Conservation (phyloP, 1,140 invertebrate species). For the Scaptomyza hsui region DNA sequence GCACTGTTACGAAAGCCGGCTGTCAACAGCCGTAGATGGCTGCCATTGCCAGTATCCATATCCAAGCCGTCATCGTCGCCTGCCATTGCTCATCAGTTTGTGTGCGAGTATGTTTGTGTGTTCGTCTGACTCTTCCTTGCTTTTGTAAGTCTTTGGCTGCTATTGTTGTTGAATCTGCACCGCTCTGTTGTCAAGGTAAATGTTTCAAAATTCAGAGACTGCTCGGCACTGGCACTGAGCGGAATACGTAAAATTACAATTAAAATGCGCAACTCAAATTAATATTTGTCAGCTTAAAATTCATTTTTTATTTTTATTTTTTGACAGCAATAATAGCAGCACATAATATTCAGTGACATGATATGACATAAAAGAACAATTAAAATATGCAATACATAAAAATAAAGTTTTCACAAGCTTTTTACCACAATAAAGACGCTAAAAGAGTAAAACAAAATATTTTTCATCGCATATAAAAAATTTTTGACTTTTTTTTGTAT, state of each 20-base stretch:
- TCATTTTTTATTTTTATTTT: neutral
- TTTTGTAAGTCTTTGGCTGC: neutral
- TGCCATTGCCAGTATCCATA: slow-evolving; percentile 65
- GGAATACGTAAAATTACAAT: slow-evolving; percentile 40
- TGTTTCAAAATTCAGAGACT: slow-evolving; percentile 50
- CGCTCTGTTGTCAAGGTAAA: slow-evolving; percentile 53
- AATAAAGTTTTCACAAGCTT: neutral
- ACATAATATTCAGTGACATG: slow-evolving; percentile 16
- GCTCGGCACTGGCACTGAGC: slow-evolving; percentile 2
- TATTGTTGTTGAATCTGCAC: slow-evolving; percentile 3
- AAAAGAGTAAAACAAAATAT: too few species aligned
- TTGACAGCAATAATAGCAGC: neutral
- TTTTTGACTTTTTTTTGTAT: too few species aligned
- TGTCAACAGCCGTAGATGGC: slow-evolving; percentile 59
- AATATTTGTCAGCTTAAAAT: slow-evolving; percentile 51
- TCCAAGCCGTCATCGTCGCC: slow-evolving; percentile 55
- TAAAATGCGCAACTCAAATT: slow-evolving; percentile 59
- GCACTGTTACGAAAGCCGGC: slow-evolving; percentile 43
- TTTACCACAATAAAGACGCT: too few species aligned
- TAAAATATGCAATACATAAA: neutral
- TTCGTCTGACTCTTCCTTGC: slow-evolving; percentile 10
- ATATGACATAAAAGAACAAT: neutral
- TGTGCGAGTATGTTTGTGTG: slow-evolving; percentile 21
- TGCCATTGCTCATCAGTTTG: slow-evolving; percentile 71
- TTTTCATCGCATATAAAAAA: too few species aligned